Evolutionary conservation across 2,888 invertebrate genomes (phyloP), one percentile per base, ranked within the genome.

Genomic region (Mystacides longicornis): DNA sequence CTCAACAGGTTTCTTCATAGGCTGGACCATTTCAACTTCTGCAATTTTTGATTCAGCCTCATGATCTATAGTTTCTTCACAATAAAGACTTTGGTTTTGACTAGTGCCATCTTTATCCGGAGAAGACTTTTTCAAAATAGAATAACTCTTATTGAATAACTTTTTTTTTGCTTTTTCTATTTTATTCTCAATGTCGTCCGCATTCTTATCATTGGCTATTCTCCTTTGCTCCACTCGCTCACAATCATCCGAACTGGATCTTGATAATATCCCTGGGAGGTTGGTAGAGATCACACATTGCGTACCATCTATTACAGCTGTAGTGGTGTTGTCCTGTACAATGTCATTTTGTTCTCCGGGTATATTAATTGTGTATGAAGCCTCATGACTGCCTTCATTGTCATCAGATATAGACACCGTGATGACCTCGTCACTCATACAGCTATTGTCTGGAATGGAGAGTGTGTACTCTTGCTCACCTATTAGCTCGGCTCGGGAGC

Each of bases 371-470:
- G 75, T 75, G 57, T 75, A 74, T 0, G 74, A 74, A 50, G 74
- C 69, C 61, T 75, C 74, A 45, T 58, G 50, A 2, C 67, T 67
- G 55, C 73, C 69, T 16, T 73, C 74, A 56, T 73, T 74, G 18
- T 75, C 76, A 42, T 78, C 75, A 7, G 75, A 73, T 63, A 78
- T 77, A 2, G 78, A 78, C 3, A 78, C 76, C 1, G 78, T 78
- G 57, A 76, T 77, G 61, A 77, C 74, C 58, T 78, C 74, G 55
- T 81, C 80, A 64, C 74, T 77, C 72, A 77, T 74, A 0, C 75
- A 71, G 63, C 75, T 76, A 2, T 76, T 76, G 62, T 78, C 78
- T 2, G 78, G 77, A 63, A 78, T 78, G 0, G 77, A 77, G 21
- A 78, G 65, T 7, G 75, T 72, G 56, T 78, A 78, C 60, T 75